These are phyloP conservation scores for Takifugu rubripes DNA, from an alignment of 2,797 vertebrate genomes.

Conservation along the genomic window DNA sequence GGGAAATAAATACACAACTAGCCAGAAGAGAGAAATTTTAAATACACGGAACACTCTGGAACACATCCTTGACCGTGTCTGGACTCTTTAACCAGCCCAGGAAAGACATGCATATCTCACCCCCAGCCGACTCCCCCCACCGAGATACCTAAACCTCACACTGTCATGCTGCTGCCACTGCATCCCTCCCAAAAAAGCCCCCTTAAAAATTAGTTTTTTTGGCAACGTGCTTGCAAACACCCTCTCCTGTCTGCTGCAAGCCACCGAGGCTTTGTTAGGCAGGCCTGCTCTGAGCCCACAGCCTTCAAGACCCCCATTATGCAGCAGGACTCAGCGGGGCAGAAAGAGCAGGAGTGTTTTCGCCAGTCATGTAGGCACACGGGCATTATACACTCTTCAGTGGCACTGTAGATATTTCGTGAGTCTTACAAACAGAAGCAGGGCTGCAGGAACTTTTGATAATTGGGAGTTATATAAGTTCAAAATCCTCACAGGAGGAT, in stretches of 20 bases:
- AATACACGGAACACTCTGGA: slow-evolving; percentile 8
- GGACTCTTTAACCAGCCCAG: slow-evolving; percentile 55
- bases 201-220: slow-evolving; percentile 67
- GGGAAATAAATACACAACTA: slow-evolving; percentile 48
- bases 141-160: slow-evolving; percentile 77
- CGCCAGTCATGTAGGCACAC: slow-evolving; percentile 82
- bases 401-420: slow-evolving; percentile 80
- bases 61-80: slow-evolving; percentile 56
- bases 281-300: slow-evolving; percentile 77
- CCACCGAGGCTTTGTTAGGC: slow-evolving; percentile 84
- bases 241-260: slow-evolving; percentile 79
- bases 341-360: slow-evolving; percentile 83
- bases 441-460: slow-evolving; percentile 80
- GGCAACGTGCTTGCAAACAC: slow-evolving; percentile 77
- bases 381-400: slow-evolving; percentile 83
- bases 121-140: slow-evolving; percentile 47
- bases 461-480: slow-evolving; percentile 86
- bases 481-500: slow-evolving; percentile 81
- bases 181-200: slow-evolving; percentile 63
- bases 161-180: slow-evolving; percentile 75
- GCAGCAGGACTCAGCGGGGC: slow-evolving; percentile 81
- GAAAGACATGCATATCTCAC: slow-evolving; percentile 65
- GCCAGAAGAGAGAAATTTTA: slow-evolving; percentile 34
- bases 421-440: slow-evolving; percentile 79
- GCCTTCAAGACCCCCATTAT: slow-evolving; percentile 83